A percentile compares a stretch with the other conserved stretches of the same genome.
Evolutionary conservation across 1,140 invertebrate genomes (phyloP).

Genomic region (Euborellia annulipes): DNA sequence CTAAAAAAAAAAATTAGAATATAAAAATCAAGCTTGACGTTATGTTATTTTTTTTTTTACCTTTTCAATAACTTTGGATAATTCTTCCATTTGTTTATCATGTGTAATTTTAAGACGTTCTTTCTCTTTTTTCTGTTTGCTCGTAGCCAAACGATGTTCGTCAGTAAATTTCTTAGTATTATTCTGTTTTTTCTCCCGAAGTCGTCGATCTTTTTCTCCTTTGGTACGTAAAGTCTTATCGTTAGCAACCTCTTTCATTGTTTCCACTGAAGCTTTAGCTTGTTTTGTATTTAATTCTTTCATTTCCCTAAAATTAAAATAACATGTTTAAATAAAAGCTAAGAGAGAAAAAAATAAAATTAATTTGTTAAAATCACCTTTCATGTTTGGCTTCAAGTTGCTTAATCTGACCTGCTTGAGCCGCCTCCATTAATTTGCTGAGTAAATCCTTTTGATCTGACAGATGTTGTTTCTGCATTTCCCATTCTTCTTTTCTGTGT

Average conservation of each 20-base stretch:
- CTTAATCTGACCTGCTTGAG: slow-evolving; percentile 77
- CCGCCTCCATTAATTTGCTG: slow-evolving; percentile 67
- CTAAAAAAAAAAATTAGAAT: slow-evolving; percentile 36
- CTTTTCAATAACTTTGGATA: slow-evolving; percentile 80
- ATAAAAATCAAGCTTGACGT: not conserved
- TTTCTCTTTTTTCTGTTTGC: slow-evolving; percentile 84
- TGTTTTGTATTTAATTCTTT: slow-evolving; percentile 94
- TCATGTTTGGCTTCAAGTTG: slow-evolving; percentile 81
- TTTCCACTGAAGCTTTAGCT: slow-evolving; percentile 92
- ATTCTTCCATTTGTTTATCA: slow-evolving; percentile 78
- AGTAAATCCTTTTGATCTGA: slow-evolving; percentile 73
- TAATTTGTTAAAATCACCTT: slow-evolving; percentile 34
- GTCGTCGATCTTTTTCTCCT: slow-evolving; percentile 83
- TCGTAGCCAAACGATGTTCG: slow-evolving; percentile 63
- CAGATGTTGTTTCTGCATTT: slow-evolving; percentile 63
- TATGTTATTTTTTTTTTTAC: slow-evolving; percentile 33
- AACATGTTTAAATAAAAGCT: not conserved
- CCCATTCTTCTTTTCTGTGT: slow-evolving; percentile 86
- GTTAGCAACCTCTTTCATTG: slow-evolving; percentile 83
- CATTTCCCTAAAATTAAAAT: slow-evolving; percentile 50
- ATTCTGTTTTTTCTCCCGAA: slow-evolving; percentile 94
- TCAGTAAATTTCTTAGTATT: slow-evolving; percentile 99
- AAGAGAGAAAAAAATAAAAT: not conserved
- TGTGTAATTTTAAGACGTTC: slow-evolving; percentile 86
- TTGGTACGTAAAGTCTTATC: slow-evolving; percentile 94